A percentile compares a stretch with the other conserved stretches of the same genome.
Conservation (phyloP, 2,113 vertebrate genomes). For the Rhinogobius similis region DNA sequence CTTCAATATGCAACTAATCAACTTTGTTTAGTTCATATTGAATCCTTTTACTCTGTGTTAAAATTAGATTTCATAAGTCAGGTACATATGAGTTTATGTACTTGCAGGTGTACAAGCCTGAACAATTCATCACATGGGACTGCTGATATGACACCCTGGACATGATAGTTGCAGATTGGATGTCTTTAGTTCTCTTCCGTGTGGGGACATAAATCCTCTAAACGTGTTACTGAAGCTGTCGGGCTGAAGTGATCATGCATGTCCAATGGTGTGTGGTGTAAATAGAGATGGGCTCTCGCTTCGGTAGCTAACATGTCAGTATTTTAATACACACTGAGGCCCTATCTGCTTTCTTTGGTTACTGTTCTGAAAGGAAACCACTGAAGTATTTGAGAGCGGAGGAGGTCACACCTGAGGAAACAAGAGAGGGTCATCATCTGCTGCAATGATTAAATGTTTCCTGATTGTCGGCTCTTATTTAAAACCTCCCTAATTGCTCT, state of each 20-base stretch:
- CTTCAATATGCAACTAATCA: no score
- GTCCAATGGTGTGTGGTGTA: constrained; percentile 16
- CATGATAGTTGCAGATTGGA: background rate
- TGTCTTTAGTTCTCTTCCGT: background rate
- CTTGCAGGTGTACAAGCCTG: no score
- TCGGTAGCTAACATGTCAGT: constrained; percentile 35
- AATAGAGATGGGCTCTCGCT: constrained; percentile 27
- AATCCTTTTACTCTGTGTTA: no score
- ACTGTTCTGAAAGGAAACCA: constrained; percentile 38
- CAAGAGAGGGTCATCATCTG: constrained; percentile 30
- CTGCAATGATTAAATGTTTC: constrained; percentile 6
- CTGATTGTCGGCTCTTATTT: background rate
- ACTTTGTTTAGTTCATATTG: no score
- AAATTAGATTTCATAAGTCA: no score
- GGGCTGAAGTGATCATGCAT: background rate
- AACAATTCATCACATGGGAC: background rate
- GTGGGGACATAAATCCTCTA: background rate
- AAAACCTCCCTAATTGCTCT: background rate
- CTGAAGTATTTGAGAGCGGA: constrained; percentile 25
- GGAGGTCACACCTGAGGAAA: constrained; percentile 24
- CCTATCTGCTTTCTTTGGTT: constrained; percentile 35
- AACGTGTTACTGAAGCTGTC: background rate
- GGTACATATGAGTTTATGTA: no score
- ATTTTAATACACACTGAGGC: constrained; percentile 13
- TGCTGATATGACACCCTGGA: background rate